Evolutionary conservation across 2,888 invertebrate species (phyloP).

Genomic region (Andricus quercusramuli): DNA sequence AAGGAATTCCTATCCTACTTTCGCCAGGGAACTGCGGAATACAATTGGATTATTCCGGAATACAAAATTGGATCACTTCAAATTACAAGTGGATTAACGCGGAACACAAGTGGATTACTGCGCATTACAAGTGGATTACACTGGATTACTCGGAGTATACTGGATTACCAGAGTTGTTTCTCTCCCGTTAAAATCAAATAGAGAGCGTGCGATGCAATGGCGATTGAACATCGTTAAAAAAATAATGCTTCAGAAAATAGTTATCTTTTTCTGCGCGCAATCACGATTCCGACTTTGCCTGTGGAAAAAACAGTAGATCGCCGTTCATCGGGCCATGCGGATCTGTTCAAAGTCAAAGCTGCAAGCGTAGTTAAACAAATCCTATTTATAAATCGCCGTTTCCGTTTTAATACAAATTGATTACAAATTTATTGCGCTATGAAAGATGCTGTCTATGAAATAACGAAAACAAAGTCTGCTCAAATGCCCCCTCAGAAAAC

Average conservation of each 20-base stretch:
- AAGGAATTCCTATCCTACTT: too few relatives aligned
- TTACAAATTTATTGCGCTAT: neutral
- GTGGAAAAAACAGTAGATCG: conserved; percentile 45
- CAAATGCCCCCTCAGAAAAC: neutral
- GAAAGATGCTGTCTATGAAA: neutral
- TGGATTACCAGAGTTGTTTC: too few relatives aligned
- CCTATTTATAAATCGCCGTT: conserved; percentile 47
- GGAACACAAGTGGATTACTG: too few relatives aligned
- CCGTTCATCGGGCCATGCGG: conserved; percentile 40
- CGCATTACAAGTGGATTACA: too few relatives aligned
- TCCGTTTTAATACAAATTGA: conserved; percentile 19
- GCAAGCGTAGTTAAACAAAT: conserved; percentile 45
- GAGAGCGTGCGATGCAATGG: neutral
- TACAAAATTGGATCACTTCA: too few relatives aligned
- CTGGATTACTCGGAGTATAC: too few relatives aligned
- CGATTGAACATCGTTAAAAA: neutral
- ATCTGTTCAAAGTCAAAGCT: conserved; percentile 36
- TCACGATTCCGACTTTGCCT: conserved; percentile 12
- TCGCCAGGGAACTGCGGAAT: too few relatives aligned
- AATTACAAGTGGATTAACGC: too few relatives aligned
- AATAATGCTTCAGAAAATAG: conserved; percentile 42
- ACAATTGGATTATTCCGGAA: too few relatives aligned
- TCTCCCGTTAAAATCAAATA: neutral
- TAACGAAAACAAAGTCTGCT: neutral
- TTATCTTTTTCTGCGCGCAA: conserved; percentile 45